Evolutionary conservation across 2,888 invertebrate species (phyloP), one percentile per base, ranked within the genome.

Genomic region (Hypercompe scribonia): DNA sequence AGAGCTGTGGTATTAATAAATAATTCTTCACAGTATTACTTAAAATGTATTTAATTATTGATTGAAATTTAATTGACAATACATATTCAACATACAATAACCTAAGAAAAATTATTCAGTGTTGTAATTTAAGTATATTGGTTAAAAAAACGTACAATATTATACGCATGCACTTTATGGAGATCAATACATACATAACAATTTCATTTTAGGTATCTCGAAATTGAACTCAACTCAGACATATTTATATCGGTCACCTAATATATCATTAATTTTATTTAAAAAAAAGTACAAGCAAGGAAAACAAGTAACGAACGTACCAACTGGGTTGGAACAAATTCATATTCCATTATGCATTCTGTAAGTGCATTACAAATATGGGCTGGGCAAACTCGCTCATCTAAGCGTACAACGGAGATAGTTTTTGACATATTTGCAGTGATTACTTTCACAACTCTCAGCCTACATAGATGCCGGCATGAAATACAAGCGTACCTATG

Each of bases 381-480:
- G 83, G 78, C 78, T 84, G 80, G 80, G 70, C 79, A 79, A 80
- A 80, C 79, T 80, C 84, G 77, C 80, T 77, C 81, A 79, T 80
- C 84, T 86, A 81, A 86, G 85, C 89, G 83, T 85, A 86, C 88
- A 84, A 81, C 84, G 81, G 83, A 88, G 87, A 92, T 91, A 89
- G 92, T 93, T 91, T 90, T 89, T 90, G 87, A 88, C 90, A 89
- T 91, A 90, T 91, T 92, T 90, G 90, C 89, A 87, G 89, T 90
- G 91, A 92, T 93, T 93, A 94, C 91, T 93, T 91, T 89, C 90
- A 86, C 90, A 90, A 90, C 89, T 91, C 91, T 88, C 92, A 90
- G 84, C 86, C 84, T 86, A 84, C 88, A 89, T 89, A 87, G 88
- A 88, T 88, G 81, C 87, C 80, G 87, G 87, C 80, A 87, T 94